Evolutionary conservation across 2,797 vertebrate genomes (phyloP).

Genomic region (Acanthurus lineatus): DNA sequence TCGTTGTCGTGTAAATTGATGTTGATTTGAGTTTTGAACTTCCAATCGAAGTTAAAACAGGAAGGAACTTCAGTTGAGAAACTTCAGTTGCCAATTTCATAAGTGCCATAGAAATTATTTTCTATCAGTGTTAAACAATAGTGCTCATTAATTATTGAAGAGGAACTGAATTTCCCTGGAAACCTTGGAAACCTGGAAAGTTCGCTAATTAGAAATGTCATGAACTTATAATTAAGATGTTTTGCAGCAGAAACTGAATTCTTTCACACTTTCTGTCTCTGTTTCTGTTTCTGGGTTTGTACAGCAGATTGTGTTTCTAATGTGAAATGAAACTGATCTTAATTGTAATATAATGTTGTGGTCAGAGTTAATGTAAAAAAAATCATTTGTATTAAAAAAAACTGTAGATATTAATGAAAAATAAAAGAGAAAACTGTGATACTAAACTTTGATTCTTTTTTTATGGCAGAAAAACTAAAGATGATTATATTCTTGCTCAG

Average conservation of each 20-base stretch:
- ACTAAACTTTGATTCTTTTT: not conserved
- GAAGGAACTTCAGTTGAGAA: not conserved
- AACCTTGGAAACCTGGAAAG: no score
- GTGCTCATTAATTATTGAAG: not conserved
- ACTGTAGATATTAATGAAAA: conserved; percentile 28
- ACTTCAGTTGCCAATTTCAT: not conserved
- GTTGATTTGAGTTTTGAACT: not conserved
- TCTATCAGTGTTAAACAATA: not conserved
- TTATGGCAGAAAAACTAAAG: no score
- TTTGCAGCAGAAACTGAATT: not conserved
- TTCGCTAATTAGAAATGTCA: no score
- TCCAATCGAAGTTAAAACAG: no score
- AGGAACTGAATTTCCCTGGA: no score
- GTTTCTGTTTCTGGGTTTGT: not conserved
- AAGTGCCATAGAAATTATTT: not conserved
- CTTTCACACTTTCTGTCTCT: no score
- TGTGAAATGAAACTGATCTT: conserved; percentile 10
- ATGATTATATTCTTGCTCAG: not conserved
- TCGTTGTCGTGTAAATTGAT: not conserved
- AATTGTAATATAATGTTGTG: conserved; percentile 18
- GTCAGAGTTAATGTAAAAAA: not conserved
- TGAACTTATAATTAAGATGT: no score
- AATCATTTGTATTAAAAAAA: conserved; percentile 44
- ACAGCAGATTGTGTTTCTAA: conserved; percentile 1
- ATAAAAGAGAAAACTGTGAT: conserved; percentile 28